These are phyloP conservation scores for Cerastis leucographa DNA, from an alignment of 2,888 invertebrate genomes.

Conservation along the genomic window DNA sequence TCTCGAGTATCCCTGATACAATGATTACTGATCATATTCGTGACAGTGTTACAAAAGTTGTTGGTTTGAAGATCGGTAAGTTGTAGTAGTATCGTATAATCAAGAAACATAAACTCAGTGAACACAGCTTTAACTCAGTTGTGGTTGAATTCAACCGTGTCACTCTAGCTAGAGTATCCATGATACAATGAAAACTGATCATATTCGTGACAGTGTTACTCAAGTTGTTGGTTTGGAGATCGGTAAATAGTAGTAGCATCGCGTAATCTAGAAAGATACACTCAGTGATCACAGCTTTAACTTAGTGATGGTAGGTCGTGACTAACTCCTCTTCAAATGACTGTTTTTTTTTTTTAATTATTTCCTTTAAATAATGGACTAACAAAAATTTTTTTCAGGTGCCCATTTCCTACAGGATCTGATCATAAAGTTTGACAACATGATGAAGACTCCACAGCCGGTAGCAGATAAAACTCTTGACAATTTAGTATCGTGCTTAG, in stretches of 20 bases:
- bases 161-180: constrained; percentile 69
- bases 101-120: constrained; percentile 82
- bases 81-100: constrained; percentile 20
- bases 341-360: background rate
- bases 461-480: constrained; percentile 95
- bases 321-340: background rate
- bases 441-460: constrained; percentile 85
- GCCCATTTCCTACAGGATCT: constrained; percentile 96
- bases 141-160: constrained; percentile 93
- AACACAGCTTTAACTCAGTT: constrained; percentile 72
- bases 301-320: background rate
- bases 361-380: background rate
- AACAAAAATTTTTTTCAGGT: constrained; percentile 83
- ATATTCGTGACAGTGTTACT: constrained; percentile 96
- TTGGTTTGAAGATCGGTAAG: constrained; percentile 97
- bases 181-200: constrained; percentile 90
- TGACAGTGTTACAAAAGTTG: constrained; percentile 96
- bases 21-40: constrained; percentile 94
- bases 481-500: constrained; percentile 94
- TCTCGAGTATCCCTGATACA: constrained; percentile 43
- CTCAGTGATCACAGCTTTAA: background rate
- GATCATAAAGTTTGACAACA: constrained; percentile 92
- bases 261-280: background rate
- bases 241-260: constrained; percentile 87
- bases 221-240: constrained; percentile 97